Evolutionary conservation across 2,888 invertebrate genomes (phyloP).

Genomic region (Melanotus villosus): DNA sequence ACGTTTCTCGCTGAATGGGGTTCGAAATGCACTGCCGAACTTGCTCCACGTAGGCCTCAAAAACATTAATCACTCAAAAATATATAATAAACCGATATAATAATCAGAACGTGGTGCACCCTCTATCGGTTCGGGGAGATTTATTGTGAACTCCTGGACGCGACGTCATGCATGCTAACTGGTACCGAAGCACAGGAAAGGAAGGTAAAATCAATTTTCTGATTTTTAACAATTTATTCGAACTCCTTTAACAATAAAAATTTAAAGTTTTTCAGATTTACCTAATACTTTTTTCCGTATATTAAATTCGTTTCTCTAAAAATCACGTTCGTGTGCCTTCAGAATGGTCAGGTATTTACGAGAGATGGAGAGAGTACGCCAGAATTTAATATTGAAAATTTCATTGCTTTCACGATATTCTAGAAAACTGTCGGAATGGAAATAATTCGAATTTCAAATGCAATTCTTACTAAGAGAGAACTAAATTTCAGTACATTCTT

Average conservation of each 20-base stretch:
- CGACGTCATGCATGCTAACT: slow-evolving; percentile 52
- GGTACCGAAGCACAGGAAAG: neutral
- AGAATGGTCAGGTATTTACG: slow-evolving; percentile 31
- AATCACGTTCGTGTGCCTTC: slow-evolving; percentile 9
- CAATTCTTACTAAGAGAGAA: too few species aligned
- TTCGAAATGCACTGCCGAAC: slow-evolving; percentile 18
- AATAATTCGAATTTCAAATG: neutral
- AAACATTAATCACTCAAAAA: slow-evolving; percentile 56
- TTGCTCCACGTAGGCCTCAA: slow-evolving; percentile 17
- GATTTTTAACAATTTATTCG: slow-evolving; percentile 27
- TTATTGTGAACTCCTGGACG: slow-evolving; percentile 47
- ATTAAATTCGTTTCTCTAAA: too few species aligned
- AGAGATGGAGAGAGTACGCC: neutral
- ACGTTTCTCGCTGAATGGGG: slow-evolving; percentile 17
- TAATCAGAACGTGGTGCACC: slow-evolving; percentile 56
- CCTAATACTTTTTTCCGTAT: too few species aligned
- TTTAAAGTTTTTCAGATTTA: too few species aligned
- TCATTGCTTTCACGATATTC: neutral
- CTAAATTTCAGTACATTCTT: too few species aligned
- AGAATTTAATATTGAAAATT: slow-evolving; percentile 16
- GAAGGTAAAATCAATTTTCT: slow-evolving; percentile 30
- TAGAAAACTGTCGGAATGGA: neutral
- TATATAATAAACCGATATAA: slow-evolving; percentile 59
- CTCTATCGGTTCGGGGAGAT: slow-evolving; percentile 51
- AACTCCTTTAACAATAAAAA: neutral